phyloP scores from a whole-genome alignment of 2,888 invertebrate genomes.

The Antheraea assamensis region DNA sequence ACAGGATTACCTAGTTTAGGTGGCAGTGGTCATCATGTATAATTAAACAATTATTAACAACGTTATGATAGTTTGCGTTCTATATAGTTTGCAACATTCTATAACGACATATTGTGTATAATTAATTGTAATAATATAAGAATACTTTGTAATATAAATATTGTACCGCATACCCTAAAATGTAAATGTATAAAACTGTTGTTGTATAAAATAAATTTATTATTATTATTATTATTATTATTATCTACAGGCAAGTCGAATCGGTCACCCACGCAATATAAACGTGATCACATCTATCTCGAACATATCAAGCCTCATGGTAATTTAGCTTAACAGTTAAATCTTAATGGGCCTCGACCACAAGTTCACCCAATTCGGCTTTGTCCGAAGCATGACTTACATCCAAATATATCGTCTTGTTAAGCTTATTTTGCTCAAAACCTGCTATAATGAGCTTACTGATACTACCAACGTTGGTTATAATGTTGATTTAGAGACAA shows the following conservation, averaged over 20 bases:
- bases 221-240: too few relatives aligned
- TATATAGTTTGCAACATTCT: too few relatives aligned
- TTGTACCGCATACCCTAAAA: too few relatives aligned
- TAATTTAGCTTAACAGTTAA: constrained; percentile 23
- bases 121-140: too few relatives aligned
- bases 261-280: constrained; percentile 33
- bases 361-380: constrained; percentile 25
- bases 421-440: constrained; percentile 20
- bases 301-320: constrained; percentile 29
- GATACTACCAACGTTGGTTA: constrained; percentile 1
- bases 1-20: too few relatives aligned
- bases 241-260: neutral
- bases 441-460: constrained; percentile 15
- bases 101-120: too few relatives aligned
- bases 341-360: constrained; percentile 18
- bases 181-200: too few relatives aligned
- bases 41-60: too few relatives aligned
- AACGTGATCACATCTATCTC: constrained; percentile 35
- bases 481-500: constrained; percentile 26
- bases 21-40: too few relatives aligned
- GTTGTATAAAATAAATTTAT: too few relatives aligned
- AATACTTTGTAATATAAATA: too few relatives aligned
- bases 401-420: constrained; percentile 24
- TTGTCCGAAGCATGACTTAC: constrained; percentile 27
- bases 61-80: too few relatives aligned